These are phyloP conservation scores for Hexactinellida sp. DNA, from an alignment of 37 sponge, comb jelly and placozoan genomes.

Conservation along the genomic window DNA sequence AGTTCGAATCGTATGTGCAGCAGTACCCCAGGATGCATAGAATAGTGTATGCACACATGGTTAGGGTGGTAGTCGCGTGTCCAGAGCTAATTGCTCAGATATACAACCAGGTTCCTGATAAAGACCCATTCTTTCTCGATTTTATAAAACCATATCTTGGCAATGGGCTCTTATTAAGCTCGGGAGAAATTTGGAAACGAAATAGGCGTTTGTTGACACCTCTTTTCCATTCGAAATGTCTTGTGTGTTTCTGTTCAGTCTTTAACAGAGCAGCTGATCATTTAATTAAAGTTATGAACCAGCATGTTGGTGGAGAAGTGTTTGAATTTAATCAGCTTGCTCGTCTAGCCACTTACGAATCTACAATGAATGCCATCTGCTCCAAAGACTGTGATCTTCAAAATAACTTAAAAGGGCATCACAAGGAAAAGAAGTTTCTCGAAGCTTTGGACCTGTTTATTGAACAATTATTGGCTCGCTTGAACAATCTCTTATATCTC, in stretches of 20 bases:
- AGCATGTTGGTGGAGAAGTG: not conserved
- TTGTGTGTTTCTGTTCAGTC: not conserved
- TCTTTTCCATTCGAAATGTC: not conserved
- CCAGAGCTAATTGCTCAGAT: not conserved
- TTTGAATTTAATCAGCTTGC: not conserved
- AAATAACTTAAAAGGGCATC: not conserved
- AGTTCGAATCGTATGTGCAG: not conserved
- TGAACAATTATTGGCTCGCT: not conserved
- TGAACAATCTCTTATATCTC: not conserved
- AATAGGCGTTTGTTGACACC: not conserved
- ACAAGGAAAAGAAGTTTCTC: not conserved
- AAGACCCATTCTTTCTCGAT: not conserved
- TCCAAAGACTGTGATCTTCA: not conserved
- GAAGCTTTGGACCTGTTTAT: not conserved
- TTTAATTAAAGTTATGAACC: not conserved
- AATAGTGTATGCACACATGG: not conserved
- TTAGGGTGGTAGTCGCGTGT: not conserved
- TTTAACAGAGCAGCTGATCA: not conserved
- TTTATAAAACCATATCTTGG: not conserved
- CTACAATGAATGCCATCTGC: not conserved
- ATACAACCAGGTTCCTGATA: not conserved
- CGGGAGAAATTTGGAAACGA: slow-evolving; percentile 10
- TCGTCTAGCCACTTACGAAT: not conserved
- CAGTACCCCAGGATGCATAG: not conserved
- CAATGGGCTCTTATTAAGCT: not conserved